phyloP scores from a whole-genome alignment of 2,113 vertebrate genomes.

The Calyptomena viridis region DNA sequence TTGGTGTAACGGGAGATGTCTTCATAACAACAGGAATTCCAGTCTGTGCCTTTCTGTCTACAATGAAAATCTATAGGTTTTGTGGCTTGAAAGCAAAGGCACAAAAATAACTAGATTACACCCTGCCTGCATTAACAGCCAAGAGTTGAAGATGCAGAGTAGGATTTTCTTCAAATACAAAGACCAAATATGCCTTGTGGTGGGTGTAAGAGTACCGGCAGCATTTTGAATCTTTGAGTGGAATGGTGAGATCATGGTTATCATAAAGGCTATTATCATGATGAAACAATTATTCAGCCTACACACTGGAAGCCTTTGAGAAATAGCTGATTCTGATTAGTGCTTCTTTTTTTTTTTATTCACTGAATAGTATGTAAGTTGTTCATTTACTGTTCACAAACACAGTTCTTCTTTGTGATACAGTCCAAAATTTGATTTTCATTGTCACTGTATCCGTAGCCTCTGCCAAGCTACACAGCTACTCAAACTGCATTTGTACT shows the following conservation, averaged over 20 bases:
- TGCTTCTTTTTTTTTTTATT: neutral
- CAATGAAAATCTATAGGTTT: neutral
- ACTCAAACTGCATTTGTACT: neutral
- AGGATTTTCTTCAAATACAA: neutral
- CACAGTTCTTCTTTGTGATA: neutral
- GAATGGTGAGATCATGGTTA: neutral
- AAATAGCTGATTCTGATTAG: neutral
- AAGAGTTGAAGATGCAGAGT: neutral
- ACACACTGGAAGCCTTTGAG: neutral
- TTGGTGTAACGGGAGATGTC: neutral
- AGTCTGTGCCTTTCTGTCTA: neutral
- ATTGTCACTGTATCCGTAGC: neutral
- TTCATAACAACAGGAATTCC: neutral
- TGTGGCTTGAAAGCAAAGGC: neutral
- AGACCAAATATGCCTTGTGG: neutral
- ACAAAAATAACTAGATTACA: neutral
- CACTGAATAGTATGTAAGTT: neutral
- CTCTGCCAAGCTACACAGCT: neutral
- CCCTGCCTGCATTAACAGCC: neutral
- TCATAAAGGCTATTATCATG: neutral
- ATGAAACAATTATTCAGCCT: constrained; percentile 4
- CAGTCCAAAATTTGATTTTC: neutral
- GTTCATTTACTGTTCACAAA: neutral
- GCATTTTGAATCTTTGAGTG: neutral
- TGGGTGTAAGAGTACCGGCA: neutral